Conservation (phyloP, 1,140 invertebrate species). For the Pemphigus obesinymphae region DNA sequence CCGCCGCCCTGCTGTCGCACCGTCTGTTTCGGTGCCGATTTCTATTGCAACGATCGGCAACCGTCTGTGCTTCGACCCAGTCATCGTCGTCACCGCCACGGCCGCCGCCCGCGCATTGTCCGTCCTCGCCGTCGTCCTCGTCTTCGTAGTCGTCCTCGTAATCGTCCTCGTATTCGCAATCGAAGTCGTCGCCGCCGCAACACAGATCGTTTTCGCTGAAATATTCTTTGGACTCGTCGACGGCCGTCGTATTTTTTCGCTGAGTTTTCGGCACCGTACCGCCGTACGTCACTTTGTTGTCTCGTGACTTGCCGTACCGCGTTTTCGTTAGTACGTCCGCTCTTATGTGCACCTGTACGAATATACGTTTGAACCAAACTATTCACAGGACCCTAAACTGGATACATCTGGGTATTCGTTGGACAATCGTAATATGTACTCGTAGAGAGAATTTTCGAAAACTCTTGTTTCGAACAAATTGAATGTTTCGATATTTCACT, state of each 20-base stretch:
- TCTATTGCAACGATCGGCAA: background rate
- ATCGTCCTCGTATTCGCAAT: background rate
- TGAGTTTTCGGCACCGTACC: background rate
- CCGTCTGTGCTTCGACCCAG: background rate
- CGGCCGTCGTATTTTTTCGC: background rate
- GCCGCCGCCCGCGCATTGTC: no score
- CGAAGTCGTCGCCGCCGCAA: background rate
- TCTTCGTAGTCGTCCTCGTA: background rate
- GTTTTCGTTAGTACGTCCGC: constrained; percentile 34
- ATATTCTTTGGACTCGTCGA: background rate
- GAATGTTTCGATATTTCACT: no score
- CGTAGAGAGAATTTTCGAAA: no score
- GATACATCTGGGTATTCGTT: no score
- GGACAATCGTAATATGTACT: no score
- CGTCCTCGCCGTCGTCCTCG: background rate
- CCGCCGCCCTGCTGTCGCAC: background rate
- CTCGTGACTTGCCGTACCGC: background rate
- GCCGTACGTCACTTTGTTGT: background rate
- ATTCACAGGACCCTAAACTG: no score
- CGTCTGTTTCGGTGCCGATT: background rate
- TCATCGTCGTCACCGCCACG: background rate
- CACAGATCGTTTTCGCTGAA: constrained; percentile 33
- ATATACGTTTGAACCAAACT: no score
- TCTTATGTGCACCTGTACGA: background rate
- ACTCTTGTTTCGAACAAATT: no score